Evolutionary conservation across 2,113 vertebrate genomes (phyloP).

Genomic region (Sturnira hondurensis): DNA sequence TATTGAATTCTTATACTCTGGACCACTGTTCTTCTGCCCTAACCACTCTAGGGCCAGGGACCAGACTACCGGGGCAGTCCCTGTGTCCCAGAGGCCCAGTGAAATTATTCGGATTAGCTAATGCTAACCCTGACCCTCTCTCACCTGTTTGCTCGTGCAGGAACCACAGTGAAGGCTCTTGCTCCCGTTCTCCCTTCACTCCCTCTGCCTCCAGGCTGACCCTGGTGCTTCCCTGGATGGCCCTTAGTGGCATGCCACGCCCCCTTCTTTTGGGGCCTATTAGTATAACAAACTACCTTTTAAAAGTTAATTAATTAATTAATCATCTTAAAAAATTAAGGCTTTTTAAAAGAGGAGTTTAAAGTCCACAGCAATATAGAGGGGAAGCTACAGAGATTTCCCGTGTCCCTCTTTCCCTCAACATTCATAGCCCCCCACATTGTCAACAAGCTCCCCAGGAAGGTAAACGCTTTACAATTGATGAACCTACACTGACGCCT

Average conservation of each 20-base stretch:
- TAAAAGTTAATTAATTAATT: background rate
- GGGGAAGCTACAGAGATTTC: background rate
- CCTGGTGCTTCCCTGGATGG: background rate
- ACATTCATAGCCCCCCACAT: background rate
- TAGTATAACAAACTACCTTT: background rate
- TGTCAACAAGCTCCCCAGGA: too few species aligned
- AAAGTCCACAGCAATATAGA: background rate
- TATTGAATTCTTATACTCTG: background rate
- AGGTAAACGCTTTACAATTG: background rate
- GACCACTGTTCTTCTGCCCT: background rate
- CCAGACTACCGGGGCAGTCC: background rate
- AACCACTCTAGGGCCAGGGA: background rate
- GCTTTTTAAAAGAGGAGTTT: background rate
- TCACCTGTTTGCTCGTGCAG: background rate
- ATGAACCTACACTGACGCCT: background rate
- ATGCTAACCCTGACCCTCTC: background rate
- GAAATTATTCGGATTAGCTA: background rate
- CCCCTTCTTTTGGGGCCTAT: background rate
- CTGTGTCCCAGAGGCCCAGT: background rate
- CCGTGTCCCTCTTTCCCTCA: too few species aligned
- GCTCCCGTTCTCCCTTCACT: fast-evolving
- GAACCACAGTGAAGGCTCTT: background rate
- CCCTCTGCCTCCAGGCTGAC: background rate
- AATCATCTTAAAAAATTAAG: background rate
- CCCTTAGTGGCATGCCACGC: too few species aligned